phyloP scores from a whole-genome alignment of 1,140 invertebrate genomes.

The Vollenhovia emeryi region DNA sequence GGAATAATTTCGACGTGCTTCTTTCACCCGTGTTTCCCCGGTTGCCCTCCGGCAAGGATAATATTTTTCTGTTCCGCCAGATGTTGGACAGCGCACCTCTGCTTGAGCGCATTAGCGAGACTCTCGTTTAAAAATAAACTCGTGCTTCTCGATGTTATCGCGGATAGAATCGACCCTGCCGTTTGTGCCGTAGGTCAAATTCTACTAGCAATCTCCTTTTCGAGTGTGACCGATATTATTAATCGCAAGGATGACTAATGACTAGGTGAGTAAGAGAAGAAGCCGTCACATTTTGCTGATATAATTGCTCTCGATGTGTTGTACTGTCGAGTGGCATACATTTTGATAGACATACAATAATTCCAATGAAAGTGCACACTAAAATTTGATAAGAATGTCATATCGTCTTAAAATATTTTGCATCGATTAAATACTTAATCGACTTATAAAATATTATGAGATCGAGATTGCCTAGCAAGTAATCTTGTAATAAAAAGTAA shows the following conservation, averaged over 20 bases:
- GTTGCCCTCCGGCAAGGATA: slow-evolving; percentile 6
- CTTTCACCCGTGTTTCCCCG: background rate
- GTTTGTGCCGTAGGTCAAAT: slow-evolving; percentile 63
- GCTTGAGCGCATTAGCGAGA: slow-evolving; percentile 44
- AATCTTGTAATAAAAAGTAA: background rate
- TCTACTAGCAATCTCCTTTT: slow-evolving; percentile 15
- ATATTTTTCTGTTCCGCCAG: slow-evolving; percentile 38
- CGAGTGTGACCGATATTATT: background rate
- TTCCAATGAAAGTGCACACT: background rate
- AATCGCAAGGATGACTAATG: background rate
- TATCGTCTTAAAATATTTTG: background rate
- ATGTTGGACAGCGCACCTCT: slow-evolving; percentile 31
- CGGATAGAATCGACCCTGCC: slow-evolving; percentile 21
- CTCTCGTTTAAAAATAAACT: slow-evolving; percentile 67
- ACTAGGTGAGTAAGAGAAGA: background rate
- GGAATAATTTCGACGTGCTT: slow-evolving; percentile 1
- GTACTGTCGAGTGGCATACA: background rate
- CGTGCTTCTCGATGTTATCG: slow-evolving; percentile 20
- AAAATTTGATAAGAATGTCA: background rate
- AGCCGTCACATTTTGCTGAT: background rate
- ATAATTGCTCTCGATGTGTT: slow-evolving; percentile 3
- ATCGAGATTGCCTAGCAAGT: background rate
- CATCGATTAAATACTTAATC: background rate
- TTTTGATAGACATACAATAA: background rate
- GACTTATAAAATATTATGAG: background rate